phyloP scores from a whole-genome alignment of 1,140 invertebrate species.

The Achatina immaculata region DNA sequence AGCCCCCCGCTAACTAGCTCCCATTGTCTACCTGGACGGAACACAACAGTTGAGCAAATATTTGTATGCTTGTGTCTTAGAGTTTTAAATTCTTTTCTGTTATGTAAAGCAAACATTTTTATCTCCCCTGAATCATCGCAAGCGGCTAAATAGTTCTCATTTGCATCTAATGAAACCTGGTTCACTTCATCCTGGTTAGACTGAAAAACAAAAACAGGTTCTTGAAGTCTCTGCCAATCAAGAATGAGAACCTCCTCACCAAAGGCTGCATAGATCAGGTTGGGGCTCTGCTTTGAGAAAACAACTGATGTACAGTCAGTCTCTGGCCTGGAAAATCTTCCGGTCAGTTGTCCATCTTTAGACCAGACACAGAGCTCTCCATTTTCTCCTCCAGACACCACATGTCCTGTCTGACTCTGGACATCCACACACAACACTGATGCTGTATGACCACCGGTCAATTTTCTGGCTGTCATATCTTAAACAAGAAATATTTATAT shows the following conservation, averaged over 20 bases:
- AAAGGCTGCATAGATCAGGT: slow-evolving; percentile 60
- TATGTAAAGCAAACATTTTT: slow-evolving; percentile 59
- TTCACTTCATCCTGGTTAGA: slow-evolving; percentile 65
- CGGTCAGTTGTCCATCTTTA: slow-evolving; percentile 51
- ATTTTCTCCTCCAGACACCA: slow-evolving; percentile 61
- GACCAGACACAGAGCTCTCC: slow-evolving; percentile 64
- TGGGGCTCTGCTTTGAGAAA: slow-evolving; percentile 54
- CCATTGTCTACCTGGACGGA: slow-evolving; percentile 58
- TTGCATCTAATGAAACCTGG: slow-evolving; percentile 60
- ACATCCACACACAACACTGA: slow-evolving; percentile 70
- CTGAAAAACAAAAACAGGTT: slow-evolving; percentile 50
- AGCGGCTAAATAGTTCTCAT: slow-evolving; percentile 62
- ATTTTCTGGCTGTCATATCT: slow-evolving; percentile 12
- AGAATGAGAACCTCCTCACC: slow-evolving; percentile 53
- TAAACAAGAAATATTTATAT: too few relatives aligned
- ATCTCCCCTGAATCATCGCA: slow-evolving; percentile 67
- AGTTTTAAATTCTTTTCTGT: slow-evolving; percentile 63
- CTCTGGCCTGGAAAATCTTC: slow-evolving; percentile 46
- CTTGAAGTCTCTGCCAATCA: slow-evolving; percentile 44
- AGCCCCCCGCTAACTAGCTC: slow-evolving; percentile 63
- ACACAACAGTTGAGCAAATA: slow-evolving; percentile 64
- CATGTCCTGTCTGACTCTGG: slow-evolving; percentile 40
- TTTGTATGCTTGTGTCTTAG: slow-evolving; percentile 65
- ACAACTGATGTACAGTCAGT: slow-evolving; percentile 59
- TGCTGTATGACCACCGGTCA: slow-evolving; percentile 69